Evolutionary conservation across 2,888 invertebrate species (phyloP).

Genomic region (Caenorhabditis imperialis): DNA sequence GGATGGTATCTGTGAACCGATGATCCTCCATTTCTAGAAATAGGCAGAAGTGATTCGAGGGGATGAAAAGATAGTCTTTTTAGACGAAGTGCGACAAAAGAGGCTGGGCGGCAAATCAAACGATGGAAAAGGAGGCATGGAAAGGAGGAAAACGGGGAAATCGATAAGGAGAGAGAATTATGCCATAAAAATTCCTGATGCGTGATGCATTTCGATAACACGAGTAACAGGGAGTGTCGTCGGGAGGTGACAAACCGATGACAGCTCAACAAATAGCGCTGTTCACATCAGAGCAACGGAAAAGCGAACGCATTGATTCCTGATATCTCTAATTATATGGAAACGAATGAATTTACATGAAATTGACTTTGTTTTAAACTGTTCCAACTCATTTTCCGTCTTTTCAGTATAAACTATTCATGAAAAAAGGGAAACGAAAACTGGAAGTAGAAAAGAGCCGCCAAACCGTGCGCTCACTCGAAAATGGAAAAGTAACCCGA

Average conservation of each 20-base stretch:
- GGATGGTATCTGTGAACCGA: conserved; percentile 64
- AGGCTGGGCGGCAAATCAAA: conserved; percentile 24
- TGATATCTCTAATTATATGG: too few species aligned
- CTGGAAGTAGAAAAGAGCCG: too few species aligned
- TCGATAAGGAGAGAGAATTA: conserved; percentile 45
- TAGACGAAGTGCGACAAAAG: conserved; percentile 7
- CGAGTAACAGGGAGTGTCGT: conserved; percentile 40
- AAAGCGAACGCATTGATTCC: conserved; percentile 23
- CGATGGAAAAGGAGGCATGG: conserved; percentile 10
- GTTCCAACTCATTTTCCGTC: too few species aligned
- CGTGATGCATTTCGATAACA: conserved; percentile 51
- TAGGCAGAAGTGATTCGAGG: neutral
- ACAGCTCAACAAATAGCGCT: conserved; percentile 46
- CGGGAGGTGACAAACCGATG: conserved; percentile 17
- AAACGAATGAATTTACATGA: too few species aligned
- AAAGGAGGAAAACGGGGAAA: conserved; percentile 25
- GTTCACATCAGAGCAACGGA: conserved; percentile 28
- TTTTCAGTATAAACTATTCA: too few species aligned
- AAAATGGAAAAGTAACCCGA: conserved; percentile 29
- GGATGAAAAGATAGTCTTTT: too few species aligned
- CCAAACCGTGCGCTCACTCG: conserved; percentile 23
- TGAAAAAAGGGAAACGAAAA: too few species aligned
- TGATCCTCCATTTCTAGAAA: conserved; percentile 46
- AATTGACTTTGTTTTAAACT: too few species aligned
- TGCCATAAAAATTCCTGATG: conserved; percentile 52